phyloP scores from a whole-genome alignment of 2,113 vertebrate genomes.

The Oncorhynchus mykiss region DNA sequence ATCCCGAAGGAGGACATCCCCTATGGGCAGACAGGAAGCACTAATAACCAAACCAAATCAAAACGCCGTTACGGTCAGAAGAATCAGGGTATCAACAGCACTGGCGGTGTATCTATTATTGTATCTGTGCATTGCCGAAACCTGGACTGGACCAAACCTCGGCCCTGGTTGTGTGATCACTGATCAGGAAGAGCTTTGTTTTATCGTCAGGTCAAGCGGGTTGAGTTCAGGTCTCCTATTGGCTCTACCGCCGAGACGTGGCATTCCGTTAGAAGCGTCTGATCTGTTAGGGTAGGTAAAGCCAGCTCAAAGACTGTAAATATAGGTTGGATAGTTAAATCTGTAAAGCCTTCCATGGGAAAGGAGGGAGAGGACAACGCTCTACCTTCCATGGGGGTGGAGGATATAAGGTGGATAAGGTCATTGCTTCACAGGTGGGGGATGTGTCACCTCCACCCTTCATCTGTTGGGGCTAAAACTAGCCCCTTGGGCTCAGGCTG shows the following conservation, averaged over 20 bases:
- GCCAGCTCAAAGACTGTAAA: neutral
- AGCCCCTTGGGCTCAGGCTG: too few species aligned
- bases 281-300: neutral
- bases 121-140: conserved; percentile 25
- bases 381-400: too few species aligned
- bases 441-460: too few species aligned
- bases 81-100: neutral
- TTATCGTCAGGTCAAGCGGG: conserved; percentile 23
- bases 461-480: too few species aligned
- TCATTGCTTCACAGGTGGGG: too few species aligned
- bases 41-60: conserved; percentile 23
- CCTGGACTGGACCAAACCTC: conserved; percentile 27
- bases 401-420: too few species aligned
- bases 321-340: too few species aligned
- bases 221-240: conserved; percentile 19
- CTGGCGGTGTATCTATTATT: conserved; percentile 9
- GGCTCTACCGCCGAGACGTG: neutral
- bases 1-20: neutral
- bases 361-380: too few species aligned
- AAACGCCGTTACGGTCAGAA: conserved; percentile 21
- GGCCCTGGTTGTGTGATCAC: neutral
- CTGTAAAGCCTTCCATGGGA: neutral
- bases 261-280: neutral
- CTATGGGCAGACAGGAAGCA: conserved; percentile 17
- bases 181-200: neutral